Base-by-base conservation (phyloP, 2,113 vertebrate species). In the Eidolon helvum region DNA sequence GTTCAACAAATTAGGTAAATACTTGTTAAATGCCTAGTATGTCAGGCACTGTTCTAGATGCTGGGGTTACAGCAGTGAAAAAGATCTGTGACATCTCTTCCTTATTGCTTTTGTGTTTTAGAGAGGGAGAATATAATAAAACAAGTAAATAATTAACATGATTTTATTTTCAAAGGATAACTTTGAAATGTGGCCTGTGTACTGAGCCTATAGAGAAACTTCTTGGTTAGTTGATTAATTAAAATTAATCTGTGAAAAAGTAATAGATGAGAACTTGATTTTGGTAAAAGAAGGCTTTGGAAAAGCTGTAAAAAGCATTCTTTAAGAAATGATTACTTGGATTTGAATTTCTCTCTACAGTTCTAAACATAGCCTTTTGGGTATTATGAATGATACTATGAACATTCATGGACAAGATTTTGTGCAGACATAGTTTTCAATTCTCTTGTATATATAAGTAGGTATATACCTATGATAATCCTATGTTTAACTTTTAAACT, bases 361-460 rank as follows among this genome's bases (percentile, higher is more conserved):
- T 95, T 93, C 22, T 96, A 43, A 91, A 87, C 26, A 33, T 91
- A 74, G 38, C 33, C 69, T 86, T 90, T 90, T 48, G 74, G 10
- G 40, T 86, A 19, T 71, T 77, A 22, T 21, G 33, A 91, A 69
- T 95, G 65, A 78, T 87, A 38, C 15, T 84, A 0, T 65, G 48
- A 84, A 65, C 5, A 14, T 86, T 78, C 30, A 40, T 35, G 12
- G 22, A 19, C 61, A 84, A 26, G 53, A 75, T n/a, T 91, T 53
- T 55, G 35, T 94, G 15, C 78, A 11, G 35, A 59, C 22, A 5
- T 50, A 71, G 26, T 35, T 88, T 88, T 92, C 2, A 74, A 0
- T 84, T 94, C 28, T 80, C 12, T 65, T 82, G 19, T 45, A 14
- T 91, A 21, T 71, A n/a, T 74, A 77, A 43, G 30, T 83, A 43